A percentile compares a stretch with the other conserved stretches of the same genome.
Conservation (phyloP, 2,888 invertebrate genomes). For the Sympetrum striolatum region DNA sequence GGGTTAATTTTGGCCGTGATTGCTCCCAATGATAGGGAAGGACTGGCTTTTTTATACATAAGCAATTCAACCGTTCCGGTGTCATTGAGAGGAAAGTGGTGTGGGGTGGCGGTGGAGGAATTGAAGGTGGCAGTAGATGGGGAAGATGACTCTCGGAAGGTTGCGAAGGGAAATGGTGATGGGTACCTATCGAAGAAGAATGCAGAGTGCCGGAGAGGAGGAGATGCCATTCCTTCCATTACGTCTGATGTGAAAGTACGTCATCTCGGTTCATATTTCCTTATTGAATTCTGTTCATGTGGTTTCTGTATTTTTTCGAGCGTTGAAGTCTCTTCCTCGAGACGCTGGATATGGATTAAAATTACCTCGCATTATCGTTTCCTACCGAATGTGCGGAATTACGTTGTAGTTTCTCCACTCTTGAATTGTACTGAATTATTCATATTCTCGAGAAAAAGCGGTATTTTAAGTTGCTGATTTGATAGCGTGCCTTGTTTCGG, state of each 20-base stretch:
- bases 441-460: too few relatives aligned
- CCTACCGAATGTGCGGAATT: too few relatives aligned
- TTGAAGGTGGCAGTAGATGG: neutral
- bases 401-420: too few relatives aligned
- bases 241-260: neutral
- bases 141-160: neutral
- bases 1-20: constrained; percentile 28
- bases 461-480: too few relatives aligned
- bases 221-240: neutral
- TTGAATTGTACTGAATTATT: too few relatives aligned
- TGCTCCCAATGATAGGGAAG: constrained; percentile 31
- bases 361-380: too few relatives aligned
- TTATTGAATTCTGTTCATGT: neutral
- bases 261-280: neutral
- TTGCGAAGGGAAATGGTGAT: neutral
- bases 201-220: neutral
- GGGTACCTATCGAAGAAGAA: neutral
- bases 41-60: neutral
- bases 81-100: neutral
- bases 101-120: neutral
- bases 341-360: too few relatives aligned
- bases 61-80: neutral
- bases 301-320: too few relatives aligned
- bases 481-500: too few relatives aligned
- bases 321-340: too few relatives aligned